phyloP scores from a whole-genome alignment of 2,113 vertebrate species.

The Serilophus lunatus region DNA sequence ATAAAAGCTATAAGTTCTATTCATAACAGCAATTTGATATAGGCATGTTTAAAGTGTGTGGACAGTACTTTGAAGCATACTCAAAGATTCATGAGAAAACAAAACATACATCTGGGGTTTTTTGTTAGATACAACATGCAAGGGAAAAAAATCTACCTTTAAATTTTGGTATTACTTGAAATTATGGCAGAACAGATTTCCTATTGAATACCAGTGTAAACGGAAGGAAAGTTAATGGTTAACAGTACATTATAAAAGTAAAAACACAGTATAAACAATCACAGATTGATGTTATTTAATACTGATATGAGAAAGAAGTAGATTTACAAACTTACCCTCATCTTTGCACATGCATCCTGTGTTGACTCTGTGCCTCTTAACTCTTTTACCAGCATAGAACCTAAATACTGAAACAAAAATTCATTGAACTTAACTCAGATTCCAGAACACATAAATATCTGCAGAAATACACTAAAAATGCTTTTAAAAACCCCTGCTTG shows the following conservation, averaged over 20 bases:
- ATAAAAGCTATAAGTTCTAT: neutral
- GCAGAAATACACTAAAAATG: neutral
- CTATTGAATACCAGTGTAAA: neutral
- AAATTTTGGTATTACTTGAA: neutral
- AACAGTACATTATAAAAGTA: neutral
- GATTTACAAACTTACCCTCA: slow-evolving; percentile 87
- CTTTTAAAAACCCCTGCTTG: neutral
- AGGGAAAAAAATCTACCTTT: neutral
- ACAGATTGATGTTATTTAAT: neutral
- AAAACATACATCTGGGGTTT: neutral
- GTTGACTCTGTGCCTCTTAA: slow-evolving; percentile 97
- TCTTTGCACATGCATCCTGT: slow-evolving; percentile 98
- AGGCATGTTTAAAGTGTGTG: neutral
- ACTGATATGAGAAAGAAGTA: neutral
- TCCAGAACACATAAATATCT: neutral
- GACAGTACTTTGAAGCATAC: neutral
- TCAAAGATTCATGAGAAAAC: neutral
- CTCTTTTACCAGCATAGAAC: slow-evolving; percentile 99
- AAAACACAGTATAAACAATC: slow-evolving; percentile 24
- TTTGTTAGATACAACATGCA: neutral
- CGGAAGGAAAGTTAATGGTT: neutral
- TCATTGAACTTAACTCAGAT: neutral
- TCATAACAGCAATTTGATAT: neutral
- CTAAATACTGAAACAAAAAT: slow-evolving; percentile 89
- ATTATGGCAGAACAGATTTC: neutral